These are phyloP conservation scores for Gonioctena quinquepunctata DNA, from an alignment of 1,140 invertebrate genomes.

Conservation along the genomic window DNA sequence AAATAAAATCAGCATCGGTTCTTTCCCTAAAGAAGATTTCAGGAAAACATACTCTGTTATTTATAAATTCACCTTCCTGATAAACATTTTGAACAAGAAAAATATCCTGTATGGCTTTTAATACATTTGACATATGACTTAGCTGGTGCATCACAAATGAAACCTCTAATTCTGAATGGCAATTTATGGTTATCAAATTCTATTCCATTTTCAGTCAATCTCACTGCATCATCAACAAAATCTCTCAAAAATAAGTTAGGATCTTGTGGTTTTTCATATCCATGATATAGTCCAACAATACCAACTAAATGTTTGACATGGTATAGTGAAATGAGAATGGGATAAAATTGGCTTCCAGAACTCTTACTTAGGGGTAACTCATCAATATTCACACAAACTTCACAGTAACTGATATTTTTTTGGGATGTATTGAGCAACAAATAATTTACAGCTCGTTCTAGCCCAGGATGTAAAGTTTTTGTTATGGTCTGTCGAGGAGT, in stretches of 20 bases:
- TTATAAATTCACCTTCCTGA: not conserved
- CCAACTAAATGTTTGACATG: not conserved
- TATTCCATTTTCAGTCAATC: not conserved
- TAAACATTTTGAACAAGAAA: conserved; percentile 19
- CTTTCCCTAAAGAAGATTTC: not conserved
- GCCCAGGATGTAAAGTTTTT: not conserved
- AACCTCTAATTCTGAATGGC: not conserved
- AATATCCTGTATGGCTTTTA: conserved; percentile 6
- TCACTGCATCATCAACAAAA: conserved; percentile 17
- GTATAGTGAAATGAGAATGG: conserved; percentile 4
- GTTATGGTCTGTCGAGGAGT: conserved; percentile 1
- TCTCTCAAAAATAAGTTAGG: conserved; percentile 5
- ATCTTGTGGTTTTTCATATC: conserved; percentile 6
- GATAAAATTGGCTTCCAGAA: conserved; percentile 10
- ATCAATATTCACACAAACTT: conserved; percentile 18
- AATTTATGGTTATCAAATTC: not conserved
- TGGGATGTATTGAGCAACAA: not conserved
- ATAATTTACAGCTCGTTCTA: not conserved
- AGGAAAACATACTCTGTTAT: conserved; percentile 9
- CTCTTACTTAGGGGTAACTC: conserved; percentile 2
- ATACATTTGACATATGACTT: conserved; percentile 8
- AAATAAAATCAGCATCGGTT: not conserved
- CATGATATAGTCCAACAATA: conserved; percentile 14
- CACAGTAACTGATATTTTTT: not conserved
- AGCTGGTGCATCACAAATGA: conserved; percentile 17